A percentile compares a stretch with the other conserved stretches of the same genome.
Conservation (phyloP, 2,113 vertebrate genomes). For the Cygnus atratus region DNA sequence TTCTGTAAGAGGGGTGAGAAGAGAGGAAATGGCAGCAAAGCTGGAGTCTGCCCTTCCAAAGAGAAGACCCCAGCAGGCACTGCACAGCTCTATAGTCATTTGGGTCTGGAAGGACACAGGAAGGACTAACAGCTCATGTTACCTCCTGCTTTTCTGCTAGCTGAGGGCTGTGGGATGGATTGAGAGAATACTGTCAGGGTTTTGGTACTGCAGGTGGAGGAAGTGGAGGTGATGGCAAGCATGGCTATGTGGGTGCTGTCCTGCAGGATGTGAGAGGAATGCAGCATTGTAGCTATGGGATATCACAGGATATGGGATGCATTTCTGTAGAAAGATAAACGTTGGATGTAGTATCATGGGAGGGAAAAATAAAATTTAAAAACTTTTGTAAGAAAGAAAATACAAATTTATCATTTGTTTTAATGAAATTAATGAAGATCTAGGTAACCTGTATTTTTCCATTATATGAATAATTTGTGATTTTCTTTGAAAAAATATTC, state of each 20-base stretch:
- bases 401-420: neutral
- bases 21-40: neutral
- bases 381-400: neutral
- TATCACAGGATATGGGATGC: accelerated
- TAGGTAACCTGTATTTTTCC: neutral
- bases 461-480: neutral
- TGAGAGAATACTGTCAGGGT: neutral
- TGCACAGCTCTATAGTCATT: neutral
- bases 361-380: neutral
- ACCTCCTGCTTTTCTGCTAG: neutral
- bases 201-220: accelerated
- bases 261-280: accelerated
- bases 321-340: neutral
- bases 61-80: neutral
- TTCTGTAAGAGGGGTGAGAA: neutral
- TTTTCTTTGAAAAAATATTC: neutral
- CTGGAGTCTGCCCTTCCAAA: accelerated
- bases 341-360: neutral
- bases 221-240: neutral
- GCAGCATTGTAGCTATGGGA: accelerated
- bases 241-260: accelerated
- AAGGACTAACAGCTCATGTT: neutral
- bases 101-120: neutral
- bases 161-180: too few relatives aligned
- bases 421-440: neutral